A percentile compares a stretch with the other conserved stretches of the same genome.
phyloP scores from a whole-genome alignment of 2,113 vertebrate species.

The Leptocoma aspasia region DNA sequence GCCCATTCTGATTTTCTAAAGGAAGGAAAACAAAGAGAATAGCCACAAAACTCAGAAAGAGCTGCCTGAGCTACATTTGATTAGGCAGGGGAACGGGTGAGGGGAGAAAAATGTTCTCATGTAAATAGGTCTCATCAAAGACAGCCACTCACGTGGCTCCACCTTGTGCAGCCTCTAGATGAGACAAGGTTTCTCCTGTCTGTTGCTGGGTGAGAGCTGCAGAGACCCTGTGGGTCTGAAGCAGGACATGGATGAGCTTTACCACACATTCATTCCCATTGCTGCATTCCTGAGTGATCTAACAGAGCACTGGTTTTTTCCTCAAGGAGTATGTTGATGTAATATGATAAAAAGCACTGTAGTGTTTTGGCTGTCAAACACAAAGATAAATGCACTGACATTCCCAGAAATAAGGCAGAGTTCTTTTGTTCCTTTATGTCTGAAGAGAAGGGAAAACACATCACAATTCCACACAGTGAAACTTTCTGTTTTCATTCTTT shows the following conservation, averaged over 20 bases:
- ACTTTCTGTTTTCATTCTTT: not conserved
- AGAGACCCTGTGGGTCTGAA: not conserved
- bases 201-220: not conserved
- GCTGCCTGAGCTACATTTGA: not conserved
- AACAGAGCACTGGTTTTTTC: not conserved
- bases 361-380: not conserved
- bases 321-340: not conserved
- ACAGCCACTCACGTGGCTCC: not conserved
- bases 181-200: not conserved
- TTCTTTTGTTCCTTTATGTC: not conserved
- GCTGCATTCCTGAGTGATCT: not conserved
- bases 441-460: not conserved
- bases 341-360: not conserved
- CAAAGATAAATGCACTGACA: not conserved
- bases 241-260: not conserved
- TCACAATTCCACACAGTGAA: not conserved
- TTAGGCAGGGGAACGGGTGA: rapidly evolving
- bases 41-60: not conserved
- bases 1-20: not conserved
- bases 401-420: not conserved
- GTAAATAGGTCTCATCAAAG: not conserved
- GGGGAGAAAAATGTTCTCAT: not conserved
- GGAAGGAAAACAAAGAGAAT: not conserved
- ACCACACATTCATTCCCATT: not conserved
- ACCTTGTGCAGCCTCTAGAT: not conserved